Evolutionary conservation across 1,140 invertebrate species (phyloP).

Genomic region (Theocolax elegans): DNA sequence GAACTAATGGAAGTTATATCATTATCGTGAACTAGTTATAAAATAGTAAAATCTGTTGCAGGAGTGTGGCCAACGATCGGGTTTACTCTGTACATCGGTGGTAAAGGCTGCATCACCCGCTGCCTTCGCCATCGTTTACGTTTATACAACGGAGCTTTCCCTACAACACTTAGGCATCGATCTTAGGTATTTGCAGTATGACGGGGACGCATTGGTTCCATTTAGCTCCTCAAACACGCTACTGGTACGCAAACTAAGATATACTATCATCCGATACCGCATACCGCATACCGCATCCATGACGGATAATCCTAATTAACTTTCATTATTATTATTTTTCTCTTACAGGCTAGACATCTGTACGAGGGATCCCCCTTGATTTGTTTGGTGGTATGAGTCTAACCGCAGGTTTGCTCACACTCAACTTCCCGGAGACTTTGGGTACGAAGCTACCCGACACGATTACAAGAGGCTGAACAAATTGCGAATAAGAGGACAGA

Average conservation of each 20-base stretch:
- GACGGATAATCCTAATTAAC: no score
- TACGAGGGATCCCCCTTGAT: conserved; percentile 71
- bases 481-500: conserved; percentile 57
- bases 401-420: conserved; percentile 70
- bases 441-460: conserved; percentile 77
- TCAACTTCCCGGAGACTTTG: conserved; percentile 78
- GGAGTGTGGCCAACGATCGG: conserved; percentile 56
- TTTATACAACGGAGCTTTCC: conserved; percentile 79
- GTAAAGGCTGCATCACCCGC: conserved; percentile 79
- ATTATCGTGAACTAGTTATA: no score
- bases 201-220: conserved; percentile 76
- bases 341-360: conserved; percentile 66
- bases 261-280: background rate
- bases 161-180: conserved; percentile 73
- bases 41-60: no score
- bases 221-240: conserved; percentile 77
- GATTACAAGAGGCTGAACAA: conserved; percentile 74
- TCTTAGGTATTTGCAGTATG: conserved; percentile 77
- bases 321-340: background rate
- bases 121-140: conserved; percentile 78
- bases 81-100: conserved; percentile 74
- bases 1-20: no score
- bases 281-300: no score
- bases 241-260: conserved; percentile 68
- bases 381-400: conserved; percentile 76